Conservation (phyloP, 2,113 vertebrate genomes). For the Paradoxurus hermaphroditus region DNA sequence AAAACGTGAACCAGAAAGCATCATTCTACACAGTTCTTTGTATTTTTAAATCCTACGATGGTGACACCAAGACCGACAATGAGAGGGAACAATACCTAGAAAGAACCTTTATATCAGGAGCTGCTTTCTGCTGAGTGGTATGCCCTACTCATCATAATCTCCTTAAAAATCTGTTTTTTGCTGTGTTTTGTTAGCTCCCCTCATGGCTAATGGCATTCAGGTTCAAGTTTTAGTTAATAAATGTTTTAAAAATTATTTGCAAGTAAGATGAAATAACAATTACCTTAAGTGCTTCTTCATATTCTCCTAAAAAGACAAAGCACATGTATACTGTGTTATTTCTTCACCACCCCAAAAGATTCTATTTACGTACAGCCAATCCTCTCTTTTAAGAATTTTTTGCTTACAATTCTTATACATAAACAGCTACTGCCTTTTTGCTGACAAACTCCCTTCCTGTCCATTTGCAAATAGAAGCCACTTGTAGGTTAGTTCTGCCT, state of each 20-base stretch:
- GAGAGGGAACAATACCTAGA: not conserved
- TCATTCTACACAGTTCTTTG: not conserved
- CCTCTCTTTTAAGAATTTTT: not conserved
- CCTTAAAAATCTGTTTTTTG: constrained; percentile 8
- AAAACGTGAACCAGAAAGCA: not conserved
- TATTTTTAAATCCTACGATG: not conserved
- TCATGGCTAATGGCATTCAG: not conserved
- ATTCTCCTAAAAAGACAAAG: constrained; percentile 90
- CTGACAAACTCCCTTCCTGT: not conserved
- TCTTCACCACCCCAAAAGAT: not conserved
- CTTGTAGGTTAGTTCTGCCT: not conserved
- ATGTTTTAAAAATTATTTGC: not conserved
- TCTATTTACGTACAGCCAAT: not conserved
- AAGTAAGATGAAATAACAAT: constrained; percentile 63
- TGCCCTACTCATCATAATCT: not conserved
- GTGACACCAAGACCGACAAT: not conserved
- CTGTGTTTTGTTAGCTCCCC: not conserved
- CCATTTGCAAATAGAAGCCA: not conserved
- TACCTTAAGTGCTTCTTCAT: constrained; percentile 98
- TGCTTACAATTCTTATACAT: not conserved
- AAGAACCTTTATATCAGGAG: not conserved
- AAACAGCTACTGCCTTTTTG: not conserved
- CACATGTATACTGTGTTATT: not conserved
- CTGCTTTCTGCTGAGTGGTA: not conserved
- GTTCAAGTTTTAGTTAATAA: constrained; percentile 11